Evolutionary conservation across 2,888 invertebrate genomes (phyloP), one percentile per base, ranked within the genome.

Genomic region (Ommatoiulus sabulosus): DNA sequence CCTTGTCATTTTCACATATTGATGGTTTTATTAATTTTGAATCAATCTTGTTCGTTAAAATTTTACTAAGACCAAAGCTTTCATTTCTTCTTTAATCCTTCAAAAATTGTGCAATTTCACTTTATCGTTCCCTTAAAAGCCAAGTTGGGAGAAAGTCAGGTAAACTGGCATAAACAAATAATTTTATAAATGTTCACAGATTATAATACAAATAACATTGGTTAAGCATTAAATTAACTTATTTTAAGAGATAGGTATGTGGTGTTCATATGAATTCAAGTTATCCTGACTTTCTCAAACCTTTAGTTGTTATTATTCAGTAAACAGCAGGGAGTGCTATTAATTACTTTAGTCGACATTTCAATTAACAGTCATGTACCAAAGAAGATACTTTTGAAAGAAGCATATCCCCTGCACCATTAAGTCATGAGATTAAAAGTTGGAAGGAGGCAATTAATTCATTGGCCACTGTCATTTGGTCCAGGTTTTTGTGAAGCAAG

Each of bases 401-500:
- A 63, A 63, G 63, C 63, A 63, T 63, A 2, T 63, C 20, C n/a
- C 63, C 63, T 63, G 63, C 63, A 63, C 63, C 63, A 20, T 63
- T 63, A 63, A 63, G 20, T 63, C 20, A 20, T 63, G 63, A 63
- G n/a, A 20, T 63, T 63, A 63, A 63, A 63, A 63, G 63, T 63
- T 63, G 17, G 63, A 63, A 63, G 63, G 63, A 63, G 63, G 63
- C 63, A 63, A 63, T 63, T 63, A 63, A 63, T 63, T 63, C 20
- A 63, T 63, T 17, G n/a, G 17, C 17, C 57, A 6, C 63, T 63
- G 63, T 63, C 63, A 63, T 63, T 63, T 63, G n/a, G 20, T 63
- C 63, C 63, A 63, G 17, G 63, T 63, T 63, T 52, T 63, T 63
- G 63, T 63, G 63, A 63, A 63, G 63, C 63, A 63, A 63, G 63